Conservation (phyloP, 2,797 vertebrate species). For the Adelosebastes latens region DNA sequence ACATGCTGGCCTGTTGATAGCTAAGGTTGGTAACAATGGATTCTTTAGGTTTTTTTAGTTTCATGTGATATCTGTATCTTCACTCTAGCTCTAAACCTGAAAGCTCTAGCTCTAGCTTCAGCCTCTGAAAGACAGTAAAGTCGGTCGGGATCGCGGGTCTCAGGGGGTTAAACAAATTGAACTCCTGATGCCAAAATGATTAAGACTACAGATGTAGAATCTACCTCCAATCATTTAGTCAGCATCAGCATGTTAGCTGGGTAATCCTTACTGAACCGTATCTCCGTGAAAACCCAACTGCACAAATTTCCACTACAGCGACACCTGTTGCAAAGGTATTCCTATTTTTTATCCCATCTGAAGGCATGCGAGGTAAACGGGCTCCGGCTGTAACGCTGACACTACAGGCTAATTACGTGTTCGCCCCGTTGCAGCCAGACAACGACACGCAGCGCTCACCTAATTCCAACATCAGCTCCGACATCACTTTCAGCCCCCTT, state of each 20-base stretch:
- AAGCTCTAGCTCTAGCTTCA: too few species aligned
- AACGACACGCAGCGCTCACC: constrained; percentile 23
- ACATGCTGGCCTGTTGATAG: too few species aligned
- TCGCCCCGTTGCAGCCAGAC: constrained; percentile 39
- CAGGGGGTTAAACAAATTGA: background rate
- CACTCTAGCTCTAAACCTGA: too few species aligned
- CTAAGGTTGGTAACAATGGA: too few species aligned
- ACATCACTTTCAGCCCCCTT: constrained; percentile 34
- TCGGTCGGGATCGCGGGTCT: too few species aligned
- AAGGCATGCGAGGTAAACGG: background rate
- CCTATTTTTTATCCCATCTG: background rate
- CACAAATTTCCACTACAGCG: background rate
- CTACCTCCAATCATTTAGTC: background rate
- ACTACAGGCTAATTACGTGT: constrained; percentile 51
- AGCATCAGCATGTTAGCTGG: background rate
- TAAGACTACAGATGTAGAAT: background rate
- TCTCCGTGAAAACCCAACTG: constrained; percentile 1
- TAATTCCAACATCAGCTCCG: constrained; percentile 41
- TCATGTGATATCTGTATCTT: too few species aligned
- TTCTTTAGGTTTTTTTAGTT: too few species aligned
- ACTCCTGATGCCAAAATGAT: background rate
- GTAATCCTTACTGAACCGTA: background rate
- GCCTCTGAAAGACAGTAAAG: too few species aligned
- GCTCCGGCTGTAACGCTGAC: constrained; percentile 24
- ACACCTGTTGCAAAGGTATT: constrained; percentile 13